Evolutionary conservation across 2,113 vertebrate genomes (phyloP).

Genomic region (Mastomys natalensis): DNA sequence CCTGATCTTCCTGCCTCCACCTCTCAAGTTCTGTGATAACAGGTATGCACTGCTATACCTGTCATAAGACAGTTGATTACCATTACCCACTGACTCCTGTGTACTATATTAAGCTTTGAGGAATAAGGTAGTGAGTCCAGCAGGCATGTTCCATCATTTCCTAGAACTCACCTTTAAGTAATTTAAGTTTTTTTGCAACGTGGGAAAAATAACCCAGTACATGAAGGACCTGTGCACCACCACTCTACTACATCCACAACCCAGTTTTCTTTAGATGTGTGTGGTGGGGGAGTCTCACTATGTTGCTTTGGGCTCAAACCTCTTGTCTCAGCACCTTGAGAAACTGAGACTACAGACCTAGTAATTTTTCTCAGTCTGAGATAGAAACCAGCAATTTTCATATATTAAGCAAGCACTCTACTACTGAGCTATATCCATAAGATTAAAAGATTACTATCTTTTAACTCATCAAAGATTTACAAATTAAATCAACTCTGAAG

Average conservation of each 20-base stretch:
- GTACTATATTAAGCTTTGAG: conserved; percentile 36
- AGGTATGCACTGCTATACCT: not conserved
- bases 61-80: not conserved
- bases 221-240: not conserved
- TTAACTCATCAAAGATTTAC: conserved; percentile 36
- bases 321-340: not conserved
- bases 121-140: not conserved
- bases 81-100: not conserved
- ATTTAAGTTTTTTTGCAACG: not conserved
- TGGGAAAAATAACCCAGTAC: not conserved
- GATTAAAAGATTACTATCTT: not conserved
- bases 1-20: not conserved
- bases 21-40: not conserved
- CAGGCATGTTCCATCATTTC: not conserved
- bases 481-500: conserved; percentile 25
- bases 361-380: not conserved
- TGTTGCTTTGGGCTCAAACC: not conserved
- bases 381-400: not conserved
- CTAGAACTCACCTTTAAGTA: not conserved
- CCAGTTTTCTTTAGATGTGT: not conserved
- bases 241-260: not conserved
- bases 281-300: not conserved
- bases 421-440: not conserved
- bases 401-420: not conserved
- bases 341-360: not conserved